phyloP scores from a whole-genome alignment of 2,113 vertebrate genomes.

The Cyprinodon brontotheroides region DNA sequence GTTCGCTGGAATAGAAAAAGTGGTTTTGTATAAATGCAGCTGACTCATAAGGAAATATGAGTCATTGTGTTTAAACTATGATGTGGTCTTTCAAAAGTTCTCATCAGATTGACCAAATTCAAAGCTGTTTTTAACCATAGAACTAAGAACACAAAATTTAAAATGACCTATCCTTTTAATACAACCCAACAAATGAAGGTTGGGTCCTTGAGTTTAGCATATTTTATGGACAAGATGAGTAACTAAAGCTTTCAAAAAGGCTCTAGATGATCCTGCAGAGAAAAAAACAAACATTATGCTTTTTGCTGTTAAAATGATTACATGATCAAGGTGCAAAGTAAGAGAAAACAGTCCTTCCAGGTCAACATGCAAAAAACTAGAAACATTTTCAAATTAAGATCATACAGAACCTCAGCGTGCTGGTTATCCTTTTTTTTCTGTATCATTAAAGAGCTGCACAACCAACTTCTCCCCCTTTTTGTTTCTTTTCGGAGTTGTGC shows the following conservation, averaged over 20 bases:
- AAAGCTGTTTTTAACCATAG: constrained; percentile 32
- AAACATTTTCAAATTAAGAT: no score
- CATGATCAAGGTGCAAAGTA: neutral
- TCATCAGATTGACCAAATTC: constrained; percentile 9
- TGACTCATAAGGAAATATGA: constrained; percentile 29
- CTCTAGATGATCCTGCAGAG: no score
- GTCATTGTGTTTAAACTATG: constrained; percentile 33
- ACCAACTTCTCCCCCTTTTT: no score
- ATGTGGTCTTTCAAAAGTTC: constrained; percentile 31
- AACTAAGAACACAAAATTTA: constrained; percentile 16
- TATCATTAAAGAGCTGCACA: no score
- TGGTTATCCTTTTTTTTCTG: no score
- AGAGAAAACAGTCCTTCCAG: constrained; percentile 20
- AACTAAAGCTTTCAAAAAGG: neutral
- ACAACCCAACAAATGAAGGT: no score
- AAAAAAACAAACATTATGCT: neutral
- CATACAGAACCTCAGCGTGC: no score
- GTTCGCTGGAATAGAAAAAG: neutral
- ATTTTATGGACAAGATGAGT: neutral
- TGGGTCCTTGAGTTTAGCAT: no score
- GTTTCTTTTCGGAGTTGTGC: no score
- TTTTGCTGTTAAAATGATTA: neutral
- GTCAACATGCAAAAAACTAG: no score
- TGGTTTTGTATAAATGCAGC: neutral
- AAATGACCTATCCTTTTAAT: neutral